Evolutionary conservation across 2,888 invertebrate species (phyloP).

Genomic region (Spodoptera picta): DNA sequence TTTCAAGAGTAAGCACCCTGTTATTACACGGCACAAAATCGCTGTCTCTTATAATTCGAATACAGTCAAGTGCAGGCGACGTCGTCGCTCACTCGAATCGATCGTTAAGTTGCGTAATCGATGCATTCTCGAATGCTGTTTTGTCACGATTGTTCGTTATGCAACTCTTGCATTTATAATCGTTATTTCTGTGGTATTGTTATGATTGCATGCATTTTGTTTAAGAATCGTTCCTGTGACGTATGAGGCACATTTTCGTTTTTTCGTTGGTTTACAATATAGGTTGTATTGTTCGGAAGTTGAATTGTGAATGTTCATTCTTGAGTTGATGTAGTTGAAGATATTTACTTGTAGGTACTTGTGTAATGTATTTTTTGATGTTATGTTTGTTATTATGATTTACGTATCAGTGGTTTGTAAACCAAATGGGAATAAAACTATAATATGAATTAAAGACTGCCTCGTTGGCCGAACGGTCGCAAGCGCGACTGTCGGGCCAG

Average conservation of each 20-base stretch:
- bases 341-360: too few relatives aligned
- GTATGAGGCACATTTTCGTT: constrained; percentile 19
- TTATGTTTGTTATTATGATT: too few relatives aligned
- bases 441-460: too few relatives aligned
- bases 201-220: constrained; percentile 30
- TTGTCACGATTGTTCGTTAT: constrained; percentile 59
- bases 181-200: constrained; percentile 39
- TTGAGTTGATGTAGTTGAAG: too few relatives aligned
- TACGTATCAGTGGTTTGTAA: too few relatives aligned
- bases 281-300: background rate
- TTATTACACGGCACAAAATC: background rate
- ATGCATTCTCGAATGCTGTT: constrained; percentile 67
- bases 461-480: too few relatives aligned
- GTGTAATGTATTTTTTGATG: too few relatives aligned
- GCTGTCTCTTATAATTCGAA: constrained; percentile 27
- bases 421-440: too few relatives aligned
- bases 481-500: too few relatives aligned
- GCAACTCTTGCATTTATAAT: constrained; percentile 46
- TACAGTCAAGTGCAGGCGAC: constrained; percentile 48
- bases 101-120: constrained; percentile 62
- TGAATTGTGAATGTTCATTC: background rate
- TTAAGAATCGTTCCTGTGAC: constrained; percentile 27
- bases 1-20: too few relatives aligned
- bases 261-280: background rate
- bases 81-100: constrained; percentile 59